Percentiles rank a stretch among this genome's conserved stretches.
phyloP scores from a whole-genome alignment of 2,113 vertebrate genomes.

The Syngnathus typhle region DNA sequence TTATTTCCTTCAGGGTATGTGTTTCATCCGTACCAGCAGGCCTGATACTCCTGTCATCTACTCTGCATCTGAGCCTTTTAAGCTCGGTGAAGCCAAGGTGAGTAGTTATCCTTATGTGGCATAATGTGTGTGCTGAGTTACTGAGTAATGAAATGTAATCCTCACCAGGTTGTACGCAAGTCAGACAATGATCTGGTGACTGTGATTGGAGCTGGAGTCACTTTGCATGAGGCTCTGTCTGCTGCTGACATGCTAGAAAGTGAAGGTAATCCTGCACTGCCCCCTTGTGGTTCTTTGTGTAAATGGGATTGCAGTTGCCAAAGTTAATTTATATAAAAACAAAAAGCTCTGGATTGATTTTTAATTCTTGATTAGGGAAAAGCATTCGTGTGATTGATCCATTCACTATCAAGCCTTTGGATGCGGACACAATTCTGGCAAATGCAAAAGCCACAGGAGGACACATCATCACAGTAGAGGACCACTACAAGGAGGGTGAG shows the following conservation, averaged over 20 bases:
- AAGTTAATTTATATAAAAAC: no score
- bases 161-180: conserved; percentile 74
- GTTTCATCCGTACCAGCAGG: conserved; percentile 78
- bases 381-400: conserved; percentile 78
- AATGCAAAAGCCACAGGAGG: conserved; percentile 75
- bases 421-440: conserved; percentile 74
- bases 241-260: conserved; percentile 74
- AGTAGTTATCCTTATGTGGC: conserved; percentile 8
- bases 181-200: conserved; percentile 73
- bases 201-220: conserved; percentile 80
- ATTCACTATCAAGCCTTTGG: conserved; percentile 85
- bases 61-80: conserved; percentile 75
- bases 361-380: conserved; percentile 55
- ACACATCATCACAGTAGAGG: conserved; percentile 80
- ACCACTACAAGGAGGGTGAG: conserved; percentile 82
- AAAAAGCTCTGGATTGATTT: neutral
- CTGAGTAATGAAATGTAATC: neutral
- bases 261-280: conserved; percentile 62
- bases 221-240: conserved; percentile 78
- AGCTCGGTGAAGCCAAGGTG: conserved; percentile 78
- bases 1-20: conserved; percentile 71
- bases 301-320: neutral
- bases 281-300: conserved; percentile 22
- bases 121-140: neutral
- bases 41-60: conserved; percentile 76